These are phyloP conservation scores for Ataeniobius toweri DNA, from an alignment of 2,797 vertebrate species.

Conservation along the genomic window DNA sequence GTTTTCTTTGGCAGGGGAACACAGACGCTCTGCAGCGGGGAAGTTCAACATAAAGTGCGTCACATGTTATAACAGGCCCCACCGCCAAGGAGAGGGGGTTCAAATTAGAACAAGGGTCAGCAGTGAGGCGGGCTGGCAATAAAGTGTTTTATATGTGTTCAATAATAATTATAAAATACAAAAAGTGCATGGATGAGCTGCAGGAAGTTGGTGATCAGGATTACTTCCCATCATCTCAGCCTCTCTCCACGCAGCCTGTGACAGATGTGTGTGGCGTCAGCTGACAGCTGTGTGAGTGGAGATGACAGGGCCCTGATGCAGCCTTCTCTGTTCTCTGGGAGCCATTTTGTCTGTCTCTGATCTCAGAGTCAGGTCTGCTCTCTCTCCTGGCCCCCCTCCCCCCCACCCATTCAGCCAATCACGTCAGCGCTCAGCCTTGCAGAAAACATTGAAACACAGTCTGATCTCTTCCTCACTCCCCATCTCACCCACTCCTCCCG, in stretches of 20 bases:
- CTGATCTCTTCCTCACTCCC: conserved; percentile 63
- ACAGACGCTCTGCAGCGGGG: conserved; percentile 59
- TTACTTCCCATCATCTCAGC: conserved; percentile 25
- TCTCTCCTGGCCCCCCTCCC: conserved; percentile 24
- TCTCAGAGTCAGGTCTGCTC: conserved; percentile 77
- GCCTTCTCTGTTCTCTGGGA: conserved; percentile 78
- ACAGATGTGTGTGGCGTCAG: conserved; percentile 54
- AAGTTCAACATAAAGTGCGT: conserved; percentile 54
- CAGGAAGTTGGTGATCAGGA: conserved; percentile 28
- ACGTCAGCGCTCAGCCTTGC: conserved; percentile 77
- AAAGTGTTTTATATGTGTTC: neutral
- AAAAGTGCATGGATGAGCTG: neutral
- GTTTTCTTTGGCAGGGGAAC: conserved; percentile 63
- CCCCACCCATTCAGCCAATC: conserved; percentile 67
- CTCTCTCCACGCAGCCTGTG: conserved; percentile 41
- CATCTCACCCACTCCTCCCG: conserved; percentile 48
- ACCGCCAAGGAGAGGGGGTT: conserved; percentile 25
- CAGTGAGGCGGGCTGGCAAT: conserved; percentile 12
- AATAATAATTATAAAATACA: neutral
- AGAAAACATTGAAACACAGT: conserved; percentile 77
- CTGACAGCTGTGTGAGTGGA: conserved; percentile 74
- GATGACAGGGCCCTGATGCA: conserved; percentile 79
- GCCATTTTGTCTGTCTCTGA: conserved; percentile 83
- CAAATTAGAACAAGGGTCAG: conserved; percentile 23
- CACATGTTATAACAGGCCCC: conserved; percentile 46